Percentiles rank a stretch among this genome's conserved stretches.
Evolutionary conservation across 2,888 invertebrate genomes (phyloP).

Genomic region (Chorisops tibialis): DNA sequence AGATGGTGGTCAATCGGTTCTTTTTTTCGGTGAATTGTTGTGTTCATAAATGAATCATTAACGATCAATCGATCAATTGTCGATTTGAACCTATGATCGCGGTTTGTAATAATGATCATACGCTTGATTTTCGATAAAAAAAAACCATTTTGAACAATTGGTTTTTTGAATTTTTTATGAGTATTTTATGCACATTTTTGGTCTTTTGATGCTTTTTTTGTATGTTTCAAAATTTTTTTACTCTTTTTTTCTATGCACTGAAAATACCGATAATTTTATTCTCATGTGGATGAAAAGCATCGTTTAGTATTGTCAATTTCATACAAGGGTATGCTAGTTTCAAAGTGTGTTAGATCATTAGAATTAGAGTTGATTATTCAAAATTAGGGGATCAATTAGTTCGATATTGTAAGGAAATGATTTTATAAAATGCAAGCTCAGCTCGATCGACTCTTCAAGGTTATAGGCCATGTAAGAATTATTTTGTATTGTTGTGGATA

Average conservation of each 20-base stretch:
- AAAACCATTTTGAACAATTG: conserved; percentile 3
- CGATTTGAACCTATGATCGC: conserved; percentile 13
- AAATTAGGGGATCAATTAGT: conserved; percentile 22
- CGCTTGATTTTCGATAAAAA: not conserved
- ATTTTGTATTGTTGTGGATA: not conserved
- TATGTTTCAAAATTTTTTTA: too few relatives aligned
- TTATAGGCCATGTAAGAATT: not conserved
- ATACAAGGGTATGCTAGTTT: conserved; percentile 4
- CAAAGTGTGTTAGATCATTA: conserved; percentile 6
- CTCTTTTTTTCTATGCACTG: conserved; percentile 1
- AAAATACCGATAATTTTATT: conserved; percentile 6
- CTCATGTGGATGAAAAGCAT: not conserved
- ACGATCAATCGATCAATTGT: conserved; percentile 30
- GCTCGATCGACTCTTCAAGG: not conserved
- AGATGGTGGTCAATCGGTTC: conserved; percentile 25
- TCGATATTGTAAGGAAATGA: conserved; percentile 10
- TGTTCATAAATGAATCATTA: conserved; percentile 33
- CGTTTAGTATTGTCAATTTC: conserved; percentile 8
- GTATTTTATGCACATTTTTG: not conserved
- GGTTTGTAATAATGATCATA: not conserved
- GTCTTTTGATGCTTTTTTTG: not conserved
- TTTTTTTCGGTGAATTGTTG: conserved; percentile 10
- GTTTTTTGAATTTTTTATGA: not conserved
- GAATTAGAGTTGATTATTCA: conserved; percentile 13
- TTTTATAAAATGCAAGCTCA: not conserved